Base-by-base conservation (phyloP, 92 coral and sea anemone genomes). In the Phymanthus crucifer region DNA sequence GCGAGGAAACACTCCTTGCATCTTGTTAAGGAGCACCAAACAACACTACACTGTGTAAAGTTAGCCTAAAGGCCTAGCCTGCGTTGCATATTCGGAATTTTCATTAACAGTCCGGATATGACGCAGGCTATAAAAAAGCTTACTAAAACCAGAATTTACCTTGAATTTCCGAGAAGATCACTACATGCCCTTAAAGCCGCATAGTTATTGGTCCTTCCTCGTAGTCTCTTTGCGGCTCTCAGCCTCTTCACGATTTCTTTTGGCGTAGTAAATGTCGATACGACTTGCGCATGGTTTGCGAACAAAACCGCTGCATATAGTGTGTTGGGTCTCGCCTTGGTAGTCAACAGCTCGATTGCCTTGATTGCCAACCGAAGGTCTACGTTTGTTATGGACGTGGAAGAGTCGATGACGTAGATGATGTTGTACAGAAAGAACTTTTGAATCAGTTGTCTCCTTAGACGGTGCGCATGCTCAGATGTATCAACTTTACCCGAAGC, bases 361-460 rank as follows among this genome's bases (percentile, higher is more conserved):
- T 81, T 38, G 78, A 81, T 48, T 27, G 72, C 79, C 4, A 45
- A 16, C 57, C 38, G 58, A 36, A 81, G 73, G 71, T 81, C 85
- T 26, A 50, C 71, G 0, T 81, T 73, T 8, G 26, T 18, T 10
- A 81, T 72, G 0, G 85, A 81, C 16, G 77, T 48, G 16, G 85
- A 81, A 1, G 85, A 81, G 47, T 81, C 85, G 23, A 81, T 14
- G 72, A 61, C 78, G 73, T 81, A 81, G 52, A 81, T 66, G n/a
- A 81, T 78, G 73, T 81, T 81, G 73, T 81, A 81, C 6, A 21
- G 1, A 26, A n/a, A 54, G 27, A n/a, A 21, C 64, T 24, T 54
- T 54, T 7, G 64, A 11, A 54, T 54, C 10, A 24, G 24, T 54
- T 54, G 64, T 54, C 64, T 54, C 64, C 14, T 54, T 4, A 21